A percentile compares a stretch with the other conserved stretches of the same genome.
Conservation (phyloP, 2,888 invertebrate species). For the Tromatobia lineatoria region DNA sequence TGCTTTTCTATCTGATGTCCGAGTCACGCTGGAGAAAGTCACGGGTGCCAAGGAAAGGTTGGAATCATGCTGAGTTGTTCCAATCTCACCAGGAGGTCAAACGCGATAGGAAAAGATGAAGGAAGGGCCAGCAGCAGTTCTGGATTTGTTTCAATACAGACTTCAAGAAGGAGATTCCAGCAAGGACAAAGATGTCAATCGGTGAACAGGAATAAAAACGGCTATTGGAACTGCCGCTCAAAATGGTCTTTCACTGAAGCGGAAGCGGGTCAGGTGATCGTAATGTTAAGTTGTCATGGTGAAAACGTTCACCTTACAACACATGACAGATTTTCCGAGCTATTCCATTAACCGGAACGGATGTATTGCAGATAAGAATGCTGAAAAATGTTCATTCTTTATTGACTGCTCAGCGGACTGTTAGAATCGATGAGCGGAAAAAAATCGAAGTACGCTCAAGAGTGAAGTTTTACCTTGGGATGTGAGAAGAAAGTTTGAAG, state of each 20-base stretch:
- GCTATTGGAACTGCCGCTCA: constrained; percentile 42
- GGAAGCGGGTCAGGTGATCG: neutral
- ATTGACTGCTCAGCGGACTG: neutral
- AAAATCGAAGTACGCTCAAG: constrained; percentile 11
- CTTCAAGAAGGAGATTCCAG: constrained; percentile 10
- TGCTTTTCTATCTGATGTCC: constrained; percentile 56
- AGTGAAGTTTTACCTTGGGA: neutral
- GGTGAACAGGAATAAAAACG: neutral
- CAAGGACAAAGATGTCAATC: constrained; percentile 38
- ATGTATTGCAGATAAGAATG: neutral
- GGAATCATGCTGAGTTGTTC: constrained; percentile 44
- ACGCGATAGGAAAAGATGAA: constrained; percentile 21
- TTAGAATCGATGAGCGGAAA: neutral
- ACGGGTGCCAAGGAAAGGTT: constrained; percentile 46
- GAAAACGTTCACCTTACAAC: neutral
- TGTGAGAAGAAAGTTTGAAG: neutral
- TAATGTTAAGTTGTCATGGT: neutral
- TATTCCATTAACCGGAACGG: neutral
- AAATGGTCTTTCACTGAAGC: constrained; percentile 51
- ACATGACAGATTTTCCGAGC: neutral
- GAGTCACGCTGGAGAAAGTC: constrained; percentile 34
- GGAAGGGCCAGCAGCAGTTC: constrained; percentile 39
- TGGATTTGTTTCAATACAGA: constrained; percentile 58
- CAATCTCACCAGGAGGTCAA: constrained; percentile 55
- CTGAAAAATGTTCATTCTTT: neutral